Base-by-base conservation (phyloP, 2,797 vertebrate genomes). In the Sciurus carolinensis region DNA sequence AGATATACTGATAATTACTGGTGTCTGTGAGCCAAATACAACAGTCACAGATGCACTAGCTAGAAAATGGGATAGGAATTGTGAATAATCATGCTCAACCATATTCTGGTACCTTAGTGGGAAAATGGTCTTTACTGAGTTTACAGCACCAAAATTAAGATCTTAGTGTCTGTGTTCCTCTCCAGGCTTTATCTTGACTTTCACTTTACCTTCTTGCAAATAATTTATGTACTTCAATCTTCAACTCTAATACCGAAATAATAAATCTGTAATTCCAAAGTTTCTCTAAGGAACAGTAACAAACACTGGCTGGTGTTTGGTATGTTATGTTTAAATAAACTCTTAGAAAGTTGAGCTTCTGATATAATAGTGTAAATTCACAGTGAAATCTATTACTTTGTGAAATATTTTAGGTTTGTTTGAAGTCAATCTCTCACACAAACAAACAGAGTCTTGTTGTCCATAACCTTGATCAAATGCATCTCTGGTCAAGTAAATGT, bases 301-400 rank as follows among this genome's bases (percentile, higher is more conserved):
- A 81, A 77, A 76, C 28, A 42, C 3, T 88, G 50, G 18, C 36
- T 66, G 14, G 1, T 64, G 17, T 83, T 7, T 96, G 24, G 26
- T 22, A 52, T 76, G 22, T 2, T 77, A 1, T 67, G 9, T 57
- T 54, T 82, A 92, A 84, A 91, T 79, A 94, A 90, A 79, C 33
- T 10, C 47, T 54, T 50, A 77, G 14, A 57, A 87, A 77, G 17
- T 69, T 81, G 42, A 90, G 8, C 42, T 84, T 64, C 8, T 57
- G 50, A 79, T 30, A 73, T 8, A 86, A 24, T 33, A 71, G 57
- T 81, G 76, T 97, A 90, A 95, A 94, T 88, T 77, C 2, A 81
- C 6, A 36, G 4, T 85, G 57, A 94, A 86, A 83, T 72, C 30
- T 12, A 44, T 80, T 62, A 64, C 15, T 82, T 87, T 86, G 28